Percentiles rank a stretch among this genome's conserved stretches.
Evolutionary conservation across 1,140 invertebrate species (phyloP).

Genomic region (Procambarus clarkii): DNA sequence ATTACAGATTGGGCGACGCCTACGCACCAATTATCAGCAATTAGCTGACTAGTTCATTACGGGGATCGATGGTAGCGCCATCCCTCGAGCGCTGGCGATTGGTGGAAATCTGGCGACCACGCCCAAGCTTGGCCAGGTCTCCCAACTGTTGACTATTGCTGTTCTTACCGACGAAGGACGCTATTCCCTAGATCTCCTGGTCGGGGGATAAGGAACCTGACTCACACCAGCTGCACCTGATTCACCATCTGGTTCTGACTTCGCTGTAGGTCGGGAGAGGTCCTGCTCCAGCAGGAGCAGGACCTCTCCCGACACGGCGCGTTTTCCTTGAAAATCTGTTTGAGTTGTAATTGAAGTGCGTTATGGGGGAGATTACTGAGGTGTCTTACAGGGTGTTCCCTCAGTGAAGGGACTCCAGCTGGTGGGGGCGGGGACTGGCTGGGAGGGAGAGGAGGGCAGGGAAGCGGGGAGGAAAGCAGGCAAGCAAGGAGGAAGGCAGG

Average conservation of each 20-base stretch:
- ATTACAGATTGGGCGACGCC: constrained; percentile 37
- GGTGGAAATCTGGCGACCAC: not conserved
- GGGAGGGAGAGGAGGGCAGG: not conserved
- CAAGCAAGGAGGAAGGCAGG: no score
- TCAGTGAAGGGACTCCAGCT: not conserved
- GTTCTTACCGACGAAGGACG: no score
- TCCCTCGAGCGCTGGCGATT: not conserved
- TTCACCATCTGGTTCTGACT: not conserved
- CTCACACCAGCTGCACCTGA: not conserved
- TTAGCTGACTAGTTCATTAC: constrained; percentile 41
- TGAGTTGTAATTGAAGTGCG: not conserved
- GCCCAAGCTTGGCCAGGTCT: not conserved
- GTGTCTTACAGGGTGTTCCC: not conserved
- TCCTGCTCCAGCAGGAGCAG: no score
- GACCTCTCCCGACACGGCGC: not conserved
- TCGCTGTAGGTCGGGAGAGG: no score
- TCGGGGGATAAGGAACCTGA: no score
- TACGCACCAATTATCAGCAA: constrained; percentile 50
- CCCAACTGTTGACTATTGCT: not conserved
- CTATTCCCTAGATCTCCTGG: no score
- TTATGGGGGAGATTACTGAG: constrained; percentile 11
- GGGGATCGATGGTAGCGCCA: constrained; percentile 16
- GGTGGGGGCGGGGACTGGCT: not conserved
- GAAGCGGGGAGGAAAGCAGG: not conserved
- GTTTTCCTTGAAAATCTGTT: not conserved